These are phyloP conservation scores for Cephus runcator DNA, from an alignment of 2,888 invertebrate species.

Conservation along the genomic window DNA sequence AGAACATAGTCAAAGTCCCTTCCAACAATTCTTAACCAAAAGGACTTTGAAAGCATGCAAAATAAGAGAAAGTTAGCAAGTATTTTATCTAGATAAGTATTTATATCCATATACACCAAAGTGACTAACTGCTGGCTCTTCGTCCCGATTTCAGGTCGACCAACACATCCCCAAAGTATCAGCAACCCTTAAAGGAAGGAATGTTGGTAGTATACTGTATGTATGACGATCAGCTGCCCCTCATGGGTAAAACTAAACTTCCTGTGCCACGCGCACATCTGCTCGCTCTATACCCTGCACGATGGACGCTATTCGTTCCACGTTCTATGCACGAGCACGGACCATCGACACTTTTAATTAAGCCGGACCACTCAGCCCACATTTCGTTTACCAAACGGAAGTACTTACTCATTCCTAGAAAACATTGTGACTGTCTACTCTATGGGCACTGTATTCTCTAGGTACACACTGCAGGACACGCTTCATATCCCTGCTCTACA, in stretches of 20 bases:
- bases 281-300: slow-evolving; percentile 32
- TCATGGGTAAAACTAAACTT: slow-evolving; percentile 54
- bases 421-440: background rate
- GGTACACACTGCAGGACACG: background rate
- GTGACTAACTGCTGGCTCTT: background rate
- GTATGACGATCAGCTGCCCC: slow-evolving; percentile 50
- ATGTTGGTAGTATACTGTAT: slow-evolving; percentile 30
- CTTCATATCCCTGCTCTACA: background rate
- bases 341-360: slow-evolving; percentile 5
- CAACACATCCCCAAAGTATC: background rate
- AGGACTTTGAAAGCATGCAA: background rate
- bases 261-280: slow-evolving; percentile 59
- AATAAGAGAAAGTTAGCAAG: background rate
- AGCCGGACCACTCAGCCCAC: background rate
- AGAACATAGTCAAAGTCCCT: background rate
- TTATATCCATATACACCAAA: background rate
- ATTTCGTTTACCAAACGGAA: background rate
- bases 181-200: background rate
- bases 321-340: background rate
- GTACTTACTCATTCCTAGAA: background rate
- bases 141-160: background rate
- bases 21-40: background rate
- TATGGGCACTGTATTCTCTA: background rate
- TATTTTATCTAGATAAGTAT: background rate
- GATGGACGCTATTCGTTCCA: background rate